A percentile compares a stretch with the other conserved stretches of the same genome.
Conservation (phyloP, 2,888 invertebrate species). For the Pseudococcus jackbeardsleyi region DNA sequence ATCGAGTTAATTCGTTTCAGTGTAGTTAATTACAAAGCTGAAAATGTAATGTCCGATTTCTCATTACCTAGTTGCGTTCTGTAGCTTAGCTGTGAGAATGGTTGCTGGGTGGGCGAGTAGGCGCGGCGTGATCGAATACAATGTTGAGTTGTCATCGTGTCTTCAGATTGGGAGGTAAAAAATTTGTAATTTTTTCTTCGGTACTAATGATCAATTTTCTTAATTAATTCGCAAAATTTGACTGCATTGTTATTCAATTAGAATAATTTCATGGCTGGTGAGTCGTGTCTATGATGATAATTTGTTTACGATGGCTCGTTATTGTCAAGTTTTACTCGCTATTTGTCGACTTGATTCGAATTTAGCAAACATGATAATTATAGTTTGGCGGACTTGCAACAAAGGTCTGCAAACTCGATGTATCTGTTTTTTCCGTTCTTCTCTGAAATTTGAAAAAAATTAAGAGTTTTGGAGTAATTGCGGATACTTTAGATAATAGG, state of each 20-base stretch:
- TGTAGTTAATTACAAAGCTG: constrained; percentile 36
- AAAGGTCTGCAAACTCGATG: too few relatives aligned
- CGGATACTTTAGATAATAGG: too few relatives aligned
- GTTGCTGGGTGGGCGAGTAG: too few relatives aligned
- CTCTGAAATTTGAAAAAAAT: too few relatives aligned
- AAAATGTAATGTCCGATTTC: constrained; percentile 16
- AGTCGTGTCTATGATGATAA: background rate
- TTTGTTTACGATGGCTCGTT: background rate
- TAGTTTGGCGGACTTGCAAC: too few relatives aligned
- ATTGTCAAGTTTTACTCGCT: background rate
- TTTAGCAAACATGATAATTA: background rate
- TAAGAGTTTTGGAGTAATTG: too few relatives aligned
- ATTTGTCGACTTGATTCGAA: background rate
- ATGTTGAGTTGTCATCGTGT: background rate
- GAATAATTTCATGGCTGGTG: constrained; percentile 13
- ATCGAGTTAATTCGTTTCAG: constrained; percentile 36
- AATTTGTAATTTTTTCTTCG: background rate
- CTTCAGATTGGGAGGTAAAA: background rate
- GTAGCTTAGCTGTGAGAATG: background rate
- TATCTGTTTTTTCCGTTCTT: too few relatives aligned
- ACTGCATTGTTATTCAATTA: background rate
- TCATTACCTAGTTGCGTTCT: background rate
- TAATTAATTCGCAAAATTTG: background rate
- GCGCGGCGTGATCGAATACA: too few relatives aligned
- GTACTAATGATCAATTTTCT: constrained; percentile 16